Evolutionary conservation across 2,888 invertebrate genomes (phyloP), one percentile per base, ranked within the genome.

Genomic region (Xanthorhoe spadicearia): DNA sequence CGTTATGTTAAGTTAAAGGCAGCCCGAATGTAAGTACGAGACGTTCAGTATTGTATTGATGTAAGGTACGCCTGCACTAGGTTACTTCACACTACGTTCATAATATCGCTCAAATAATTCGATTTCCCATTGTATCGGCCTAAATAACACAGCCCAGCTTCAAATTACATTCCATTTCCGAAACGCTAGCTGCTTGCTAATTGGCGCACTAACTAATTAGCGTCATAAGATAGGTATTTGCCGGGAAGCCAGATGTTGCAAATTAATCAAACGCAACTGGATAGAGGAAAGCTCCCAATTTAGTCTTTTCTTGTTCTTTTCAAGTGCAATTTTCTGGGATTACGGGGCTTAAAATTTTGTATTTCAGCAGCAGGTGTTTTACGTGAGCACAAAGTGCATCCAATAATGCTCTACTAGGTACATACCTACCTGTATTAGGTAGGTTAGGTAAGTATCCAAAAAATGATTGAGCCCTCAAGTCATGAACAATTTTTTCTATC

Each of bases 191-290:
- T 35, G 52, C 53, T 18, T 18, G 43, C 61, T 63, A 59, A 62
- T 65, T 59, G 59, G 48, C 52, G 56, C 54, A 55, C 63, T 63
- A 58, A 50, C 66, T 63, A 67, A 67, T 67, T 63, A 67, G 59
- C 28, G 43, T 60, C 51, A 54, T 55, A 63, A 38, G 62, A 54
- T 61, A 61, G 53, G 51, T 59, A 61, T 54, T 61, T 61, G 53
- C 49, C 46, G 48, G 52, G 28, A 32, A 51, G 60, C 55, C 66
- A 67, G 66, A 63, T 67, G 66, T 35, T 52, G 55, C 59, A 48
- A 23, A 62, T 67, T 67, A 59, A 67, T 67, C 63, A 60, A 48
- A 51, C 50, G 23, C 19, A 32, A 32, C 32, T 7, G 50, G 43
- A 58, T 56, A 28, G 19, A 55, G 15, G n/a, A 32, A 32, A 32